Evolutionary conservation across 1,140 invertebrate genomes (phyloP), one percentile per base, ranked within the genome.

Genomic region (Nymphalis io): DNA sequence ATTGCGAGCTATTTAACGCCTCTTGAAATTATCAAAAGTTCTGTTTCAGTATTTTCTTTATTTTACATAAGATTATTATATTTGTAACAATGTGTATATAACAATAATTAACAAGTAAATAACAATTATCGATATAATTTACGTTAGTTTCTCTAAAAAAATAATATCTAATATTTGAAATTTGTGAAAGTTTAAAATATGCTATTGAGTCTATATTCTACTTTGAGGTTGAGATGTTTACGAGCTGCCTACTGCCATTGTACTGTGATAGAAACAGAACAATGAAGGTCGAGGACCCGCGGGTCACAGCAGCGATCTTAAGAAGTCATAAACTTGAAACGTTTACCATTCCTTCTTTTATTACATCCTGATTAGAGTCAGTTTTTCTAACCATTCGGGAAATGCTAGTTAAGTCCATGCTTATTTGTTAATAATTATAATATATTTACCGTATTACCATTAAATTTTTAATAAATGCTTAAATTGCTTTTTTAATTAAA

Each of bases 261-360:
- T 81, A 81, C 84, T 82, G 59, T 80, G 81, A 87, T 86, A 78
- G 79, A 83, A 82, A 76, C 74, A 80, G 83, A 86, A 87, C 85
- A 87, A 89, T 86, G 81, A 82, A 80, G 87, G 85, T 87, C 87
- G 85, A 80, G 79, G 86, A 88, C 84, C 86, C 79, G 75, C 74
- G 79, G 85, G 87, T 86, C 84, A 85, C 77, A 77, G 76, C 82
- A 77, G 42, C 53, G 58, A 46, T 53, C 44, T 60, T 58, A 60
- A 53, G 60, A 53, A 46, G 76, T 73, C 76, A 68, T 77, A 71
- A 81, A 77, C 75, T 82, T 75, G 73, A 79, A 76, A 75, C 74
- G 72, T 69, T 51, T 72, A 60, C 59, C 60, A 67, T 72, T 66
- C 70, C 51, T 68, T 61, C 51, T 58, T 72, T 68, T 68, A 72